These are phyloP conservation scores for Stenoptilia bipunctidactyla DNA, from an alignment of 2,888 invertebrate species.

Conservation along the genomic window DNA sequence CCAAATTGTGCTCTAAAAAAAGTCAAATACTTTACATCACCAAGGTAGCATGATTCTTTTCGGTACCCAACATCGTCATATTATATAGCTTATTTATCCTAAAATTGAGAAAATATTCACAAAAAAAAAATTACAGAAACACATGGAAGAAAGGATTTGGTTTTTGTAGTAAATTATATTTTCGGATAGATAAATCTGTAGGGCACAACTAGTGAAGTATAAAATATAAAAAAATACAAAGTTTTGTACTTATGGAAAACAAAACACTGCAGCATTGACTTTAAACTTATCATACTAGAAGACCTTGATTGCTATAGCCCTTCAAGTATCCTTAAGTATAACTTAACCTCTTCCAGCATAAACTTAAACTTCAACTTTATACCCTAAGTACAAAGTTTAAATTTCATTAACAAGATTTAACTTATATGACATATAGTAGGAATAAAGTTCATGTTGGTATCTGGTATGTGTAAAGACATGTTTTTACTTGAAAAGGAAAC, in stretches of 20 bases:
- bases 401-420: conserved; percentile 9
- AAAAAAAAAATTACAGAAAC: too few species aligned
- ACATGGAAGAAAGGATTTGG: too few species aligned
- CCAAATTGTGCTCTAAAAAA: too few species aligned
- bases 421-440: conserved; percentile 15
- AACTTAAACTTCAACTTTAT: conserved; percentile 21
- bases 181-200: too few species aligned
- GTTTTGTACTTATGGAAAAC: conserved; percentile 23
- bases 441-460: conserved; percentile 24
- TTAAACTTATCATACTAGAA: conserved; percentile 53
- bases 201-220: too few species aligned
- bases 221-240: too few species aligned
- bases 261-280: conserved; percentile 61
- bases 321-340: conserved; percentile 22
- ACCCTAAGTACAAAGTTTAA: conserved; percentile 8
- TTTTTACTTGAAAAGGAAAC: conserved; percentile 69
- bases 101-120: too few species aligned
- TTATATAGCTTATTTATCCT: too few species aligned
- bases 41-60: too few species aligned
- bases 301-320: conserved; percentile 54
- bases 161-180: too few species aligned
- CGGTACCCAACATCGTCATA: too few species aligned
- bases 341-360: conserved; percentile 15
- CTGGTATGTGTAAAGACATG: conserved; percentile 35
- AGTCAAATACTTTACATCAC: too few species aligned